Conservation (phyloP, 2,113 vertebrate species). For the Myodes glareolus region DNA sequence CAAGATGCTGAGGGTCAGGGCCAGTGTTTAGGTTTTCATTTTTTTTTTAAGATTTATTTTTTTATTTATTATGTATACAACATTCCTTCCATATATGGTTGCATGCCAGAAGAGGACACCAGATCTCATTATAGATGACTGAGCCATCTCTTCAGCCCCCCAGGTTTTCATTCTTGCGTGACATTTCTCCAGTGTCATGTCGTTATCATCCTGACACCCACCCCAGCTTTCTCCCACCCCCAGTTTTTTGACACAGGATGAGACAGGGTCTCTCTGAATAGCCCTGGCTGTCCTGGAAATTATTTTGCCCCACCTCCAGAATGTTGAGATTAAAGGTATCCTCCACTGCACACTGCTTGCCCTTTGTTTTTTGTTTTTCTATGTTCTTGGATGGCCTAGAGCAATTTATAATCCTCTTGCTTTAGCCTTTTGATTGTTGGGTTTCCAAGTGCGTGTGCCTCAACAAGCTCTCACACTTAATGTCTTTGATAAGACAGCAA, state of each 20-base stretch:
- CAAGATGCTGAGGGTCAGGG: neutral
- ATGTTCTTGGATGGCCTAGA: neutral
- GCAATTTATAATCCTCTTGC: neutral
- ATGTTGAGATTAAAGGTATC: neutral
- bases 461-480: neutral
- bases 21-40: neutral
- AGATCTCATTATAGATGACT: too few relatives aligned
- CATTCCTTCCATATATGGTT: too few relatives aligned
- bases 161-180: neutral
- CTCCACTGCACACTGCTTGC: neutral
- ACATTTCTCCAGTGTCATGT: neutral
- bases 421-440: neutral
- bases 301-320: neutral
- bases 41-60: too few relatives aligned
- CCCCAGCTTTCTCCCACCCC: too few relatives aligned
- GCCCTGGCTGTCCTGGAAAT: neutral
- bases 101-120: too few relatives aligned
- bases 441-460: neutral
- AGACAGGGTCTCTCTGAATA: neutral
- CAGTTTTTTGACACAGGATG: neutral
- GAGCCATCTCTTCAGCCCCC: too few relatives aligned
- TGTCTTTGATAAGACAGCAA: slow-evolving; percentile 12
- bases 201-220: too few relatives aligned
- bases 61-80: too few relatives aligned
- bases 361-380: neutral